Base-by-base conservation (phyloP, 2,113 vertebrate species). In the Sylvia atricapilla region DNA sequence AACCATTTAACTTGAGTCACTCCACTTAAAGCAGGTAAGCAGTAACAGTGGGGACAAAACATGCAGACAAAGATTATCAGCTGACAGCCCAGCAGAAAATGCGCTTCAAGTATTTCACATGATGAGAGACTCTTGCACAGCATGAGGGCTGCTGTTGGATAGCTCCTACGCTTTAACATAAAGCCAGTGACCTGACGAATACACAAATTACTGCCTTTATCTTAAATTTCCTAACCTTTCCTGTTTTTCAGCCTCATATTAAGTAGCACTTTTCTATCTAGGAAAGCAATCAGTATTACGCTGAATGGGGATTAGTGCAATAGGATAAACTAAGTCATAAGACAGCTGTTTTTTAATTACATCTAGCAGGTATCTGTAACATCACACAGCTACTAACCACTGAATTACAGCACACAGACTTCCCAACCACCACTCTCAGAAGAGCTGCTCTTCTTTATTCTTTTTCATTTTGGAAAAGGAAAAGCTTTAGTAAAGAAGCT, bases 281-380 rank as follows among this genome's bases (percentile, higher is more conserved):
- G 55, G 73, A 95, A 80, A 96, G 83, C 70, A 80, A 95, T 96
- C 92, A 86, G 83, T 67, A 93, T 74, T 90, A 83, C 43, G 73
- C 37, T 4, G 6, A 76, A 83, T 37, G 43, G 64, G 53, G 59
- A 79, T 83, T 90, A 80, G 46, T 55, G 79, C 74, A 96, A 94
- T 30, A 86, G 90, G 75, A 90, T 80, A 92, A 92, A 88, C 20
- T 30, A 94, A 91, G 70, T 79, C 62, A 11, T 64, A 79, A 67
- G 62, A 88, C 63, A 88, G 75, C n/a, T 90, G 63, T 59, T 97
- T 90, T 83, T 93, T 93, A 96, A 95, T 96, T 92, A 94, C 95
- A 90, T 84, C 75, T 56, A 90, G 70, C 31, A 73, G 37, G 8
- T 83, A 92, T 92, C 92, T 95, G 35, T 39, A 52, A 52, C 63